Evolutionary conservation across 2,888 invertebrate species (phyloP).

Genomic region (Rhagophthalmus giganteus): DNA sequence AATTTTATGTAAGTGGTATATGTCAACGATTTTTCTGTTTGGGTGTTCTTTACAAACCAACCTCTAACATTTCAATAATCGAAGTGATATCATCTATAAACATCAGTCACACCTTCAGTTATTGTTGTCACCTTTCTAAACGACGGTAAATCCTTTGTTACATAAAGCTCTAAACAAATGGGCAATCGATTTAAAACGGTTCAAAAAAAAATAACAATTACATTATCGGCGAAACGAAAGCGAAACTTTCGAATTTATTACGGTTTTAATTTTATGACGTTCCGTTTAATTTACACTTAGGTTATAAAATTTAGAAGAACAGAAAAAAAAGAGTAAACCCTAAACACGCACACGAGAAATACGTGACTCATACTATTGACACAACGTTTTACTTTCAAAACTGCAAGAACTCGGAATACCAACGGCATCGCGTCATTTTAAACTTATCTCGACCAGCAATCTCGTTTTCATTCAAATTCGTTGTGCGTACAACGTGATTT

Average conservation of each 20-base stretch:
- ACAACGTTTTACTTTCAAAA: slow-evolving; percentile 20
- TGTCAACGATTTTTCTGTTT: too few relatives aligned
- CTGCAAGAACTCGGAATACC: slow-evolving; percentile 18
- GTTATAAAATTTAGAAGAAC: neutral
- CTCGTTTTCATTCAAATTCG: slow-evolving; percentile 33
- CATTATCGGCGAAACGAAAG: slow-evolving; percentile 9
- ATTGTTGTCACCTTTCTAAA: slow-evolving; percentile 23
- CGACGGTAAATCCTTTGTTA: slow-evolving; percentile 12
- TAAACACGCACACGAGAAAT: slow-evolving; percentile 6
- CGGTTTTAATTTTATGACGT: neutral
- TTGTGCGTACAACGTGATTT: slow-evolving; percentile 30
- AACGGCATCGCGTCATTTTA: slow-evolving; percentile 28
- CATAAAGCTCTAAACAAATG: slow-evolving; percentile 9
- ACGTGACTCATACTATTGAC: slow-evolving; percentile 13
- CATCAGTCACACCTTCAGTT: slow-evolving; percentile 15
- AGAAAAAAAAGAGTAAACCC: neutral
- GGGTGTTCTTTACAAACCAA: neutral
- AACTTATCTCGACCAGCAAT: slow-evolving; percentile 28
- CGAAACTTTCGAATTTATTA: slow-evolving; percentile 13
- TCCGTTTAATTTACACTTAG: slow-evolving; percentile 3
- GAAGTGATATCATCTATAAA: neutral
- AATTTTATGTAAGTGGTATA: too few relatives aligned
- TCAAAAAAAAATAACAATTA: neutral
- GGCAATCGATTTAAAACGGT: neutral
- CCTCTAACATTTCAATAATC: neutral